A percentile compares a stretch with the other conserved stretches of the same genome.
Conservation (phyloP, 2,113 vertebrate genomes). For the Gnathonemus longibarbis region DNA sequence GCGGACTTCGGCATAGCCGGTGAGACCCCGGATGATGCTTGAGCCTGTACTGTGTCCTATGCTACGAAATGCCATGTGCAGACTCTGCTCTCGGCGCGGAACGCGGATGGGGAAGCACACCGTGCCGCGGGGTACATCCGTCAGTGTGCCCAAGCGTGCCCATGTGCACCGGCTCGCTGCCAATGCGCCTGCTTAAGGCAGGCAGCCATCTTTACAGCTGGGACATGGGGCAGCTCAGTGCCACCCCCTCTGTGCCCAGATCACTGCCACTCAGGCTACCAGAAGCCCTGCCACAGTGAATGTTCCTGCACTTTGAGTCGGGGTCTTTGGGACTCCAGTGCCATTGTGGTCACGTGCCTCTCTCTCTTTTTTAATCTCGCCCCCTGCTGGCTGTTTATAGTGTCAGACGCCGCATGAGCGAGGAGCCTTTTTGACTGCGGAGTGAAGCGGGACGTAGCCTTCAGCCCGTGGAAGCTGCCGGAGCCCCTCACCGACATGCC, state of each 20-base stretch:
- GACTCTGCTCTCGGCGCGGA: not conserved
- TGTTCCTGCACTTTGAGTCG: not conserved
- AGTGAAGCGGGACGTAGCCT: slow-evolving; percentile 45
- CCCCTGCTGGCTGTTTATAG: slow-evolving; percentile 29
- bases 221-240: not conserved
- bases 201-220: slow-evolving; percentile 12
- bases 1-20: not conserved
- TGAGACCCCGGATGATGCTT: not conserved
- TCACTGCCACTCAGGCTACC: not conserved
- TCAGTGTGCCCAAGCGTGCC: slow-evolving; percentile 29
- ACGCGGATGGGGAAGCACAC: not conserved
- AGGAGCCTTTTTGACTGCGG: slow-evolving; percentile 41
- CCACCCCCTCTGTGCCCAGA: not conserved
- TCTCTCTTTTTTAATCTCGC: not conserved
- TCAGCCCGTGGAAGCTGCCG: slow-evolving; percentile 32
- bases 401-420: slow-evolving; percentile 36
- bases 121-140: not conserved
- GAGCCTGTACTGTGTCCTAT: not conserved
- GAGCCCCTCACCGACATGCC: slow-evolving; percentile 49
- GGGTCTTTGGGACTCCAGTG: not conserved
- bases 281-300: slow-evolving; percentile 28
- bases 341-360: not conserved
- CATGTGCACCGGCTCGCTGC: slow-evolving; percentile 35
- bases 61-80: not conserved
- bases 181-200: slow-evolving; percentile 33